Evolutionary conservation across 1,140 invertebrate genomes (phyloP).

Genomic region (Drosophila serrata): DNA sequence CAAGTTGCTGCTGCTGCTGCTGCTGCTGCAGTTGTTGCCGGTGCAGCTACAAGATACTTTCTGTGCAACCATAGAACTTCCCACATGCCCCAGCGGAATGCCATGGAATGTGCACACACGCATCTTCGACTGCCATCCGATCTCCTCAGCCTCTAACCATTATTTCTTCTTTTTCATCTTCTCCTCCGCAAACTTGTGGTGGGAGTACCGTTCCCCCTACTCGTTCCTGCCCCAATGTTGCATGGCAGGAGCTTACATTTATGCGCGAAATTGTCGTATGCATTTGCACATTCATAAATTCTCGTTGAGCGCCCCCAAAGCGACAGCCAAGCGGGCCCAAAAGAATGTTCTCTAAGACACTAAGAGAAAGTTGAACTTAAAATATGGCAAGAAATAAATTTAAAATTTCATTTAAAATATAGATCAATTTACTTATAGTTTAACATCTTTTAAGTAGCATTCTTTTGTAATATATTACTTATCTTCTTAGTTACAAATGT

Average conservation of each 20-base stretch:
- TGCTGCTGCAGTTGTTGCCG: conserved; percentile 22
- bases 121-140: conserved; percentile 76
- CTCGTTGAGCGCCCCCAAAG: conserved; percentile 80
- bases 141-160: not conserved
- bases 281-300: conserved; percentile 84
- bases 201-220: conserved; percentile 44
- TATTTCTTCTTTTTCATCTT: not conserved
- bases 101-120: conserved; percentile 79
- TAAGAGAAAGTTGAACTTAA: conserved; percentile 17
- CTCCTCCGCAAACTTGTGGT: conserved; percentile 57
- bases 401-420: not conserved
- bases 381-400: too few relatives aligned
- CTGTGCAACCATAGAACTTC: conserved; percentile 69
- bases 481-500: too few relatives aligned
- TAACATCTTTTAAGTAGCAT: not conserved
- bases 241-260: conserved; percentile 77
- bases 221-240: not conserved
- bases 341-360: conserved; percentile 54
- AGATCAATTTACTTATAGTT: too few relatives aligned
- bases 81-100: conserved; percentile 69
- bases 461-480: not conserved
- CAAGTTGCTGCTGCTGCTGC: conserved; percentile 22
- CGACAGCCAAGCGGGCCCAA: conserved; percentile 59
- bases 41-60: conserved; percentile 72
- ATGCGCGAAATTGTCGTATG: conserved; percentile 83